Conservation (phyloP, 2,797 vertebrate genomes). For the Heteromormyrus szaboi region DNA sequence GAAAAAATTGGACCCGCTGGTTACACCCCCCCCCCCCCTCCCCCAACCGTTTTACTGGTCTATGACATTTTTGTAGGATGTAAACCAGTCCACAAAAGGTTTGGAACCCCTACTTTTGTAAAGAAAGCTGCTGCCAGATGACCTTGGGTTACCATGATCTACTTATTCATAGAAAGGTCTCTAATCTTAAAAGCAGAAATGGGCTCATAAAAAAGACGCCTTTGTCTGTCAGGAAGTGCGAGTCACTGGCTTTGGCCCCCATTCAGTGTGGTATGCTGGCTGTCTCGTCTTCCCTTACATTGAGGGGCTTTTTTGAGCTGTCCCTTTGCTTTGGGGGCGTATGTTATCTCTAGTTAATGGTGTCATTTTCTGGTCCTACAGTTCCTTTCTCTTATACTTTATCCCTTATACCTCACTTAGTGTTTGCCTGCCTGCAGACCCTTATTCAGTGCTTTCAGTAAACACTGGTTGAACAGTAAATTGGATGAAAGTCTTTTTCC, state of each 20-base stretch:
- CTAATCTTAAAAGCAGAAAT: not conserved
- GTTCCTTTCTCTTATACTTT: not conserved
- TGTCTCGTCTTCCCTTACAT: not conserved
- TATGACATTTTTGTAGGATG: not conserved
- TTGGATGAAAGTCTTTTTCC: not conserved
- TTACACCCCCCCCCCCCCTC: not conserved
- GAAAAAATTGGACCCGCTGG: not conserved
- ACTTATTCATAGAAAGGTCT: not conserved
- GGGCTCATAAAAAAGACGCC: not conserved
- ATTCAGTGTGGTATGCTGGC: not conserved
- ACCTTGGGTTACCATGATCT: not conserved
- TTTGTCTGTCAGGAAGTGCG: not conserved
- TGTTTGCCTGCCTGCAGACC: not conserved
- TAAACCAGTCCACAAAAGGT: not conserved
- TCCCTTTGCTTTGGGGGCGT: not conserved
- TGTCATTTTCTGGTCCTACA: not conserved
- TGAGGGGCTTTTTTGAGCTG: not conserved
- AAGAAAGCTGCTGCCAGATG: not conserved
- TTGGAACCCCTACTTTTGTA: not conserved
- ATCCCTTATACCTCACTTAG: not conserved
- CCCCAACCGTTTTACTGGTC: not conserved
- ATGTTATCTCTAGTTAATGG: not conserved
- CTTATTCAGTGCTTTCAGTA: not conserved
- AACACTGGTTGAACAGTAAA: not conserved
- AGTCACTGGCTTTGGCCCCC: not conserved